A percentile compares a stretch with the other conserved stretches of the same genome.
phyloP scores from a whole-genome alignment of 2,888 invertebrate species.

The Papilio elwesi region DNA sequence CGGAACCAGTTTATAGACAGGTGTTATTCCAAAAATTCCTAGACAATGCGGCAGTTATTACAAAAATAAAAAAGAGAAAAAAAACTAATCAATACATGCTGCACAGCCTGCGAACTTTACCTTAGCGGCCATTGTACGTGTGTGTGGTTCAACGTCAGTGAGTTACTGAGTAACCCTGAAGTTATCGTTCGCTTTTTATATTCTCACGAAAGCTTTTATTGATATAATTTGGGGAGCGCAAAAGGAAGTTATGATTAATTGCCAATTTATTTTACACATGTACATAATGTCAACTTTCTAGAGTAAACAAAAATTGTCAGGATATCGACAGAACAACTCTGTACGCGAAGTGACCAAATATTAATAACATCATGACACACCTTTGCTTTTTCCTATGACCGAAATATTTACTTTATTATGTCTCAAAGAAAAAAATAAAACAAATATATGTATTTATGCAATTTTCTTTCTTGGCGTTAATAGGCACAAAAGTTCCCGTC shows the following conservation, averaged over 20 bases:
- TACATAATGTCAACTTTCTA: background rate
- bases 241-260: conserved; percentile 31
- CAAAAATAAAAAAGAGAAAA: too few species aligned
- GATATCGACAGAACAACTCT: too few species aligned
- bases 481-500: too few species aligned
- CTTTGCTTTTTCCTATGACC: too few species aligned
- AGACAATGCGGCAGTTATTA: background rate
- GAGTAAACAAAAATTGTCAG: background rate
- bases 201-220: conserved; percentile 25
- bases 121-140: conserved; percentile 42
- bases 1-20: background rate
- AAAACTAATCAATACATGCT: background rate
- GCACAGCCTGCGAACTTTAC: conserved; percentile 23
- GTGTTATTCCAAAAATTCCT: background rate
- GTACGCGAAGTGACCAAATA: too few species aligned
- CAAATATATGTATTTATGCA: too few species aligned
- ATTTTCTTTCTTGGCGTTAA: too few species aligned
- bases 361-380: too few species aligned
- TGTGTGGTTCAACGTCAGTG: conserved; percentile 38
- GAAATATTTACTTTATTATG: too few species aligned
- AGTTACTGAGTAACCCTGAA: conserved; percentile 36
- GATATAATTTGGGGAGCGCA: conserved; percentile 12
- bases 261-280: conserved; percentile 1
- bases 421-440: too few species aligned
- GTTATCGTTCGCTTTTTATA: conserved; percentile 39